A percentile compares a stretch with the other conserved stretches of the same genome.
Evolutionary conservation across 2,888 invertebrate species (phyloP).

Genomic region (Drosophila pullipes): DNA sequence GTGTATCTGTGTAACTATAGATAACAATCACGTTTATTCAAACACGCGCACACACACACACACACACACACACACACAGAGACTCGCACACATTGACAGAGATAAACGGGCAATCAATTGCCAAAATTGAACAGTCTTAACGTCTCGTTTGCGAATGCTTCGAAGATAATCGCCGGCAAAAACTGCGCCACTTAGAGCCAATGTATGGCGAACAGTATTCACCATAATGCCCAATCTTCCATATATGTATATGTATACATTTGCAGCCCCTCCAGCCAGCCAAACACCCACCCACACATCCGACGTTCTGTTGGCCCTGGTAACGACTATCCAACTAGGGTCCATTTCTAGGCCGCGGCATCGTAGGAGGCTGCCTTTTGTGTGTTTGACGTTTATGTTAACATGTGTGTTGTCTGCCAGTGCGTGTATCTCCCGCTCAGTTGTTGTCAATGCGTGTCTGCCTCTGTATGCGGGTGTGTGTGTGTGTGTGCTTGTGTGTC

Average conservation of each 20-base stretch:
- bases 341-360: constrained; percentile 49
- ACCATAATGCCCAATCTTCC: constrained; percentile 6
- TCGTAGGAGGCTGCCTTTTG: constrained; percentile 64
- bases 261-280: not conserved
- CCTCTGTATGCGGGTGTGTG: constrained; percentile 12
- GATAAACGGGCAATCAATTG: constrained; percentile 77
- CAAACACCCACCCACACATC: too few relatives aligned
- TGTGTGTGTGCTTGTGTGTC: constrained; percentile 33
- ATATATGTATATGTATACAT: not conserved
- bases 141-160: constrained; percentile 61
- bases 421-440: constrained; percentile 59
- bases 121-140: constrained; percentile 79
- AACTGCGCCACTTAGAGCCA: constrained; percentile 73
- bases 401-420: constrained; percentile 76
- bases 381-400: constrained; percentile 82
- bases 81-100: constrained; percentile 15
- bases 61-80: constrained; percentile 11
- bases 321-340: constrained; percentile 46
- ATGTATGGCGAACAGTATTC: constrained; percentile 24
- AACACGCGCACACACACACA: constrained; percentile 3
- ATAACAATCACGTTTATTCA: constrained; percentile 59
- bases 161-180: constrained; percentile 74
- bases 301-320: constrained; percentile 21
- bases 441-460: constrained; percentile 13
- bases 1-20: constrained; percentile 39